Conservation (phyloP, 1,140 invertebrate genomes). For the Ceratitis capitata region DNA sequence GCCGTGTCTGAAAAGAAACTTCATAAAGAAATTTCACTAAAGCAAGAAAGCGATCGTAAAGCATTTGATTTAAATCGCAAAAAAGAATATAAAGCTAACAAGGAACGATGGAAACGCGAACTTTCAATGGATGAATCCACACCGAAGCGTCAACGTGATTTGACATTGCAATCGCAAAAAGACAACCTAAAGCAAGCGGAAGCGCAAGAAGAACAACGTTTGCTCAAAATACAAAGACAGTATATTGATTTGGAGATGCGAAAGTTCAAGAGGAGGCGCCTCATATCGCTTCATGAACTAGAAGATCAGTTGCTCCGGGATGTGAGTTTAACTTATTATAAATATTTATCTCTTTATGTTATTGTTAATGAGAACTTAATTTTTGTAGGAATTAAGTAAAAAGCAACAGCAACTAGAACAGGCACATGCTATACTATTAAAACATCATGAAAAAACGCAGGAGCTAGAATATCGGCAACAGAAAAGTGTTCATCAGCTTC, state of each 20-base stretch:
- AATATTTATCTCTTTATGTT: background rate
- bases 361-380: background rate
- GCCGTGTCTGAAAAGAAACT: constrained; percentile 90
- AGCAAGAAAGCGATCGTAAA: constrained; percentile 88
- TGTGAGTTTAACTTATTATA: constrained; percentile 67
- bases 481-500: constrained; percentile 83
- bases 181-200: constrained; percentile 92
- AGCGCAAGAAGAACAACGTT: constrained; percentile 86
- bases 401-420: constrained; percentile 93
- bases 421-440: constrained; percentile 92
- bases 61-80: constrained; percentile 92
- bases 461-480: constrained; percentile 96
- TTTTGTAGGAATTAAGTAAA: constrained; percentile 87
- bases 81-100: constrained; percentile 97
- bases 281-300: constrained; percentile 85
- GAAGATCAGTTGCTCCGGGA: constrained; percentile 92
- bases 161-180: constrained; percentile 90
- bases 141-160: constrained; percentile 91
- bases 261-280: constrained; percentile 90
- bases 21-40: constrained; percentile 87
- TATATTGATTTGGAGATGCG: constrained; percentile 92
- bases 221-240: constrained; percentile 88
- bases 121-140: constrained; percentile 90
- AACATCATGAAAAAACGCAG: constrained; percentile 96
- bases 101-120: constrained; percentile 95